Evolutionary conservation across 2,888 invertebrate species (phyloP).

Genomic region (Mesodorylaimus sp.): DNA sequence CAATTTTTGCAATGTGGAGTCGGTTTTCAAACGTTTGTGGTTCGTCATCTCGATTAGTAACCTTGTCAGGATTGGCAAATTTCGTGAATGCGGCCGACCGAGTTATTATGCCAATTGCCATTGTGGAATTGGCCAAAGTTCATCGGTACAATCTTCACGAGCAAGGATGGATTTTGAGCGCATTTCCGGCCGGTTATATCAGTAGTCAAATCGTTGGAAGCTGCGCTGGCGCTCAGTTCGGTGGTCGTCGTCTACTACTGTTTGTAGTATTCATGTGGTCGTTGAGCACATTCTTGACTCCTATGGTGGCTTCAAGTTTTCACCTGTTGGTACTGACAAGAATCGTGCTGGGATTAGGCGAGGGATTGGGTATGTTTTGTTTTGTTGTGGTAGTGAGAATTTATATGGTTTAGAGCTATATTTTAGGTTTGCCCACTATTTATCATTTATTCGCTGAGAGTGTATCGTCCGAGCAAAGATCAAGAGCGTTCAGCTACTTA

Average conservation of each 20-base stretch:
- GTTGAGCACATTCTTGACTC: constrained; percentile 49
- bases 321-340: constrained; percentile 45
- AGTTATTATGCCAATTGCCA: constrained; percentile 57
- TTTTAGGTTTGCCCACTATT: constrained; percentile 49
- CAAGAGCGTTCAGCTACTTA: constrained; percentile 52
- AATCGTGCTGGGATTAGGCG: constrained; percentile 50
- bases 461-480: constrained; percentile 51
- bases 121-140: constrained; percentile 52
- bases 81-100: constrained; percentile 58
- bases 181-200: constrained; percentile 56
- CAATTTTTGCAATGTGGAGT: too few species aligned
- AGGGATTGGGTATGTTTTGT: constrained; percentile 45
- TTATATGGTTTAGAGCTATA: neutral
- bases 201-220: constrained; percentile 53
- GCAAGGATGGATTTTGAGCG: constrained; percentile 55
- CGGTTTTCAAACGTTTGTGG: too few species aligned
- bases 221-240: constrained; percentile 47
- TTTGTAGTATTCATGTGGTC: constrained; percentile 54
- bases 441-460: constrained; percentile 54
- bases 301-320: constrained; percentile 45
- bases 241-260: constrained; percentile 48
- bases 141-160: constrained; percentile 50
- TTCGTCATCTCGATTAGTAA: too few species aligned
- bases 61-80: too few species aligned
- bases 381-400: constrained; percentile 2